A percentile compares a stretch with the other conserved stretches of the same genome.
These are phyloP conservation scores for Sula dactylatra DNA, from an alignment of 2,113 vertebrate species.

Conservation along the genomic window DNA sequence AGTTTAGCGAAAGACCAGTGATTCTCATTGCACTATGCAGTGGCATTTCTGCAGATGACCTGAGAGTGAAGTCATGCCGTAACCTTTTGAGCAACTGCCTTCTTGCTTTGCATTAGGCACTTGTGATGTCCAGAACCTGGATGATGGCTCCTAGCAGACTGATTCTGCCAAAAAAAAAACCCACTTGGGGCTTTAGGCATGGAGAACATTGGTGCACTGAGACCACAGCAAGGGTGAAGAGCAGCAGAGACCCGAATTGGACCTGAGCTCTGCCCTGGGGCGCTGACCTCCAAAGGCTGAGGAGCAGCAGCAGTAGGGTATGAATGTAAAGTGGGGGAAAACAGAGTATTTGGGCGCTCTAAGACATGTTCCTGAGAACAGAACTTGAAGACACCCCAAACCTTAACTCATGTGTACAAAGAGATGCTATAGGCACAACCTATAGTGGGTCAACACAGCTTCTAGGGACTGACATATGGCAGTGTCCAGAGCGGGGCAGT, in stretches of 20 bases:
- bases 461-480: rapidly evolving
- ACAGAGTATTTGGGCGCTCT: not conserved
- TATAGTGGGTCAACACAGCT: not conserved
- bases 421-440: not conserved
- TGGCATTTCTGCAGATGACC: not conserved
- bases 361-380: not conserved
- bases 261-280: not conserved
- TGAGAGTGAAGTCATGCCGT: not conserved
- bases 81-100: not conserved
- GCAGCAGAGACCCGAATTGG: not conserved
- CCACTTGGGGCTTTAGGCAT: not conserved
- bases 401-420: not conserved
- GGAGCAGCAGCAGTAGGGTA: not conserved
- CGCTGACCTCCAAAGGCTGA: not conserved
- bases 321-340: not conserved
- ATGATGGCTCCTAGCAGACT: not conserved
- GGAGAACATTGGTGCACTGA: not conserved
- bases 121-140: not conserved
- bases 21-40: not conserved
- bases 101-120: not conserved
- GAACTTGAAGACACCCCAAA: not conserved
- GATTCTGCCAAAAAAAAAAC: not conserved
- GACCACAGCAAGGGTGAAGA: not conserved
- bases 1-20: not conserved
- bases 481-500: rapidly evolving